Evolutionary conservation across 2,888 invertebrate species (phyloP).

Genomic region (Melangyna quadrimaculata): DNA sequence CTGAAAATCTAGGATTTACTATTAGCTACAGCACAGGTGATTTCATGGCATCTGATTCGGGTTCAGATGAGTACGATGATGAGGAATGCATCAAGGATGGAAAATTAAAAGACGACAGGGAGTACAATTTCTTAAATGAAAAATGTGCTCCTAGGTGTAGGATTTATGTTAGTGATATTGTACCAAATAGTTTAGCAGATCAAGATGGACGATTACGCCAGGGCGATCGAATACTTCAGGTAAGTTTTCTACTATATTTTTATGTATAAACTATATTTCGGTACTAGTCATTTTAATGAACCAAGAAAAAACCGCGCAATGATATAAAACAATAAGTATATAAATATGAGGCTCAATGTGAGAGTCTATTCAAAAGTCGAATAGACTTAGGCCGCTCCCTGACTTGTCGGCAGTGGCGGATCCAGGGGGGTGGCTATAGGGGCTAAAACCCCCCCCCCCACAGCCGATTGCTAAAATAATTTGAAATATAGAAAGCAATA

Average conservation of each 20-base stretch:
- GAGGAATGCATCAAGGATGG: not conserved
- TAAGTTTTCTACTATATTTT: conserved; percentile 65
- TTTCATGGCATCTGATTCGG: conserved; percentile 48
- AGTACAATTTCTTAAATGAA: conserved; percentile 75
- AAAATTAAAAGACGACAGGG: not conserved
- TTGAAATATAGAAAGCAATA: no score
- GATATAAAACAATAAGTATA: no score
- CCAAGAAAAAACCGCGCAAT: not conserved
- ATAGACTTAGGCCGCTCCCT: no score
- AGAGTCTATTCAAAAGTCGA: no score
- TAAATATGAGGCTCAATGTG: no score
- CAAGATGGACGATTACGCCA: conserved; percentile 82
- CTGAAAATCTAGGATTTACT: conserved; percentile 85
- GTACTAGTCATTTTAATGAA: not conserved
- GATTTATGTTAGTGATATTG: conserved; percentile 85
- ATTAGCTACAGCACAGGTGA: conserved; percentile 84
- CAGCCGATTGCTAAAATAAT: no score
- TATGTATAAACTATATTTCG: conserved; percentile 33
- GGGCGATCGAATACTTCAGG: conserved; percentile 84
- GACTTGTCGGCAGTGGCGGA: no score
- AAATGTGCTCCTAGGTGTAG: conserved; percentile 82
- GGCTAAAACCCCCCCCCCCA: no score
- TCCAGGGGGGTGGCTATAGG: no score
- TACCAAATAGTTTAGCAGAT: conserved; percentile 83
- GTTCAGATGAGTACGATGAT: conserved; percentile 39